Percentiles rank a stretch among this genome's conserved stretches.
Conservation (phyloP, 2,888 invertebrate genomes). For the Agonum fuliginosum region DNA sequence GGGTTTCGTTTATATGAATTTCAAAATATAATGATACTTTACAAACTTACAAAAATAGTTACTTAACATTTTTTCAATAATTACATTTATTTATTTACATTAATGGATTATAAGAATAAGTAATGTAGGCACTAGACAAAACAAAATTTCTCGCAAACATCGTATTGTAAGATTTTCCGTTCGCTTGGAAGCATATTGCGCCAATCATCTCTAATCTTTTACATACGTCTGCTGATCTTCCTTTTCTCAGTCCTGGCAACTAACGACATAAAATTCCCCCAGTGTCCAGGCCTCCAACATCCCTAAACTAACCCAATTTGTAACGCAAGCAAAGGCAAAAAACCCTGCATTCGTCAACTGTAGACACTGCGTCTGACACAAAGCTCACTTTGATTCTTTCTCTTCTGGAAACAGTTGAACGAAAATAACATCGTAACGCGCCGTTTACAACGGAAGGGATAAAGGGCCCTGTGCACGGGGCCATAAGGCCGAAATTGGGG, state of each 20-base stretch:
- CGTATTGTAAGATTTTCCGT: not conserved
- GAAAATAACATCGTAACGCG: constrained; percentile 37
- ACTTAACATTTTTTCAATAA: no score
- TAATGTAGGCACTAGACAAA: not conserved
- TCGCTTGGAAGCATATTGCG: not conserved
- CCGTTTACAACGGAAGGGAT: not conserved
- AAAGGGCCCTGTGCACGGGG: not conserved
- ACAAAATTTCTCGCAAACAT: not conserved
- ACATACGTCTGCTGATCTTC: constrained; percentile 7
- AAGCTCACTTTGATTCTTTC: constrained; percentile 12
- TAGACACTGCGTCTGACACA: constrained; percentile 7
- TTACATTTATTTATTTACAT: no score
- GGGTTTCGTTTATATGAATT: no score
- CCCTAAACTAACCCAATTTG: constrained; percentile 56
- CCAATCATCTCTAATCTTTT: constrained; percentile 29
- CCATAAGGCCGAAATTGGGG: not conserved
- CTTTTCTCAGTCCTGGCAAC: not conserved
- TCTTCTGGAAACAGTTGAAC: constrained; percentile 7
- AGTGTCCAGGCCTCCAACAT: constrained; percentile 42
- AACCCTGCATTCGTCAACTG: constrained; percentile 1
- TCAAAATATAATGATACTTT: no score
- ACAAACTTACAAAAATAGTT: no score
- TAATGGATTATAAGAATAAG: no score
- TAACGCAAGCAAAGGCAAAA: not conserved
- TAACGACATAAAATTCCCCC: constrained; percentile 20